phyloP scores from a whole-genome alignment of 2,797 vertebrate genomes.

The Coregonus sp. region DNA sequence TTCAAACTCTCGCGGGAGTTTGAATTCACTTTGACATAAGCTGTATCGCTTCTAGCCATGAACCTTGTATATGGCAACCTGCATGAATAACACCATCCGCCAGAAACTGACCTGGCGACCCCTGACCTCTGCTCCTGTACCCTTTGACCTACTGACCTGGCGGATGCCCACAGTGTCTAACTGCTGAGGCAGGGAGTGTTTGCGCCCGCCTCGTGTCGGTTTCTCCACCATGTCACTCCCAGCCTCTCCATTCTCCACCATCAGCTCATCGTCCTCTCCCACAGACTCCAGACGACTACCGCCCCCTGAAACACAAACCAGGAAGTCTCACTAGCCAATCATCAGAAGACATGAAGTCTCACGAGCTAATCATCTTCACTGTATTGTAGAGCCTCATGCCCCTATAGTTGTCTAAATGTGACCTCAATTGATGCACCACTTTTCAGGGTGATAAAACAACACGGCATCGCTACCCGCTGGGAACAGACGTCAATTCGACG shows the following conservation, averaged over 20 bases:
- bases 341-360: neutral
- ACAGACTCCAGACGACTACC: constrained; percentile 89
- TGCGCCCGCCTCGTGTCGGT: constrained; percentile 81
- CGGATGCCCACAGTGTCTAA: constrained; percentile 80
- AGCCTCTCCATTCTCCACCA: constrained; percentile 80
- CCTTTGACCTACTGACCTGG: constrained; percentile 76
- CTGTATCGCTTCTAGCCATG: too few species aligned
- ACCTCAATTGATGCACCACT: too few species aligned
- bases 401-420: too few species aligned
- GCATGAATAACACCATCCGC: neutral
- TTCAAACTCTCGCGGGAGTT: too few species aligned
- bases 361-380: neutral
- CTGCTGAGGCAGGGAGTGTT: constrained; percentile 94
- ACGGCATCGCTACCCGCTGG: too few species aligned
- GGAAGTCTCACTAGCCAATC: neutral
- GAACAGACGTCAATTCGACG: too few species aligned
- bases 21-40: too few species aligned
- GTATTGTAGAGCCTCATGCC: neutral
- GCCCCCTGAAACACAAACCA: constrained; percentile 71
- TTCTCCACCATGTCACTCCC: constrained; percentile 76
- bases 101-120: neutral
- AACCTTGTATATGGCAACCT: neutral
- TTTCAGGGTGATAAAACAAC: too few species aligned
- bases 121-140: neutral
- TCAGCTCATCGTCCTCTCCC: constrained; percentile 92